Conservation (phyloP, 2,797 vertebrate genomes). For the Lutjanus campechanus region DNA sequence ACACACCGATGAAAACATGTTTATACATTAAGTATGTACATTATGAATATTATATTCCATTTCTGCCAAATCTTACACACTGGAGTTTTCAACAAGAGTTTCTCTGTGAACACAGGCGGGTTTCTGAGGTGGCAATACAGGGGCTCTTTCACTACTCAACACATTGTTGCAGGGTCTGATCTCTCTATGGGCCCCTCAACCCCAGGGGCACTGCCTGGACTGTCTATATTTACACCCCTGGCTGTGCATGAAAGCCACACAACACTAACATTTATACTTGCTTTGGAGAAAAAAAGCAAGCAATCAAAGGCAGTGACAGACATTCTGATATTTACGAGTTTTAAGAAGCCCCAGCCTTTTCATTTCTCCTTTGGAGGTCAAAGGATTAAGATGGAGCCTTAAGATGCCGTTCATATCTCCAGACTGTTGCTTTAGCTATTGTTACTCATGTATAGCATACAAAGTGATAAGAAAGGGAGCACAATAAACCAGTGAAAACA, state of each 20-base stretch:
- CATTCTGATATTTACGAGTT: slow-evolving; percentile 63
- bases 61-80: too few species aligned
- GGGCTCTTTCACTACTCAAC: too few species aligned
- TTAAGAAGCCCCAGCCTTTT: slow-evolving; percentile 12
- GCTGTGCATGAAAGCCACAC: neutral
- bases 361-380: slow-evolving; percentile 37
- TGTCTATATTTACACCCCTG: too few species aligned
- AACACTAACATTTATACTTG: slow-evolving; percentile 44
- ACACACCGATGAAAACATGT: too few species aligned
- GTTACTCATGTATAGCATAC: slow-evolving; percentile 13
- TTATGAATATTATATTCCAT: too few species aligned
- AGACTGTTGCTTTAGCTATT: slow-evolving; percentile 8
- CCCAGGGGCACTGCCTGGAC: too few species aligned
- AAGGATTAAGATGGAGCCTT: slow-evolving; percentile 42
- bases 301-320: slow-evolving; percentile 27
- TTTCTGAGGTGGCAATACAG: too few species aligned
- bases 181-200: too few species aligned
- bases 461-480: slow-evolving; percentile 26
- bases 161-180: too few species aligned
- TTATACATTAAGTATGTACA: too few species aligned
- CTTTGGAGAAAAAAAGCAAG: slow-evolving; percentile 27
- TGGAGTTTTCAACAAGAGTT: too few species aligned
- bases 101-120: too few species aligned
- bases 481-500: slow-evolving; percentile 20
- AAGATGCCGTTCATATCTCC: slow-evolving; percentile 16